These are phyloP conservation scores for Notospermus geniculatus DNA, from an alignment of 1,140 invertebrate genomes.

Conservation along the genomic window DNA sequence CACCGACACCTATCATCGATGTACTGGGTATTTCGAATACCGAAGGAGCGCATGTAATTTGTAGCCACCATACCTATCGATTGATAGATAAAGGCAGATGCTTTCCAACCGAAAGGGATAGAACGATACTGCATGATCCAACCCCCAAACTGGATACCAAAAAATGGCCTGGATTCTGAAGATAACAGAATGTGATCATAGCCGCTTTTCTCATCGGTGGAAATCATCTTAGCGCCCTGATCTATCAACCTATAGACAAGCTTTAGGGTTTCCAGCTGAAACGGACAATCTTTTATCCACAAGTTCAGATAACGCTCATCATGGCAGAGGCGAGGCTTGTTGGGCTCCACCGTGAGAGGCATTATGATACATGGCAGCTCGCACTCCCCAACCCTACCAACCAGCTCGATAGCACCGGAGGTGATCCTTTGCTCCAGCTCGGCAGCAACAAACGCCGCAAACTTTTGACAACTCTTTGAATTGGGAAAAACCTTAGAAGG, in stretches of 20 bases:
- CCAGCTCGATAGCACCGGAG: background rate
- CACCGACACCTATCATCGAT: background rate
- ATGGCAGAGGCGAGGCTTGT: background rate
- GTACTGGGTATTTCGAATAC: background rate
- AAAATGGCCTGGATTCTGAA: background rate
- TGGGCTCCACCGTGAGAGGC: too few relatives aligned
- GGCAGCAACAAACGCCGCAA: background rate
- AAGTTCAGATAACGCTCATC: background rate
- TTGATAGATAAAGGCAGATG: conserved; percentile 2
- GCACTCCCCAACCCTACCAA: too few relatives aligned
- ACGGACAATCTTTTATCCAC: conserved; percentile 15
- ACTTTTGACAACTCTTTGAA: conserved; percentile 19
- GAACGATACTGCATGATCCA: background rate
- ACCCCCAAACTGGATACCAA: background rate
- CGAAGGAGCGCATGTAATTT: background rate
- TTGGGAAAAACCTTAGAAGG: conserved; percentile 8
- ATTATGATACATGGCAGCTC: too few relatives aligned
- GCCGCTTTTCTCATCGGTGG: conserved; percentile 3
- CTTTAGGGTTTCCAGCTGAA: conserved; percentile 16
- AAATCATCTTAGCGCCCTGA: conserved; percentile 10
- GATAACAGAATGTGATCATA: conserved; percentile 9
- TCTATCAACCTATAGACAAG: conserved; percentile 10
- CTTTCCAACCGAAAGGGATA: conserved; percentile 11
- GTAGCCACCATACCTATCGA: too few relatives aligned
- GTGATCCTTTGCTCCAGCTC: too few relatives aligned